Percentiles rank a stretch among this genome's conserved stretches.
Evolutionary conservation across 2,113 vertebrate species (phyloP).

Genomic region (Eclectus roratus): DNA sequence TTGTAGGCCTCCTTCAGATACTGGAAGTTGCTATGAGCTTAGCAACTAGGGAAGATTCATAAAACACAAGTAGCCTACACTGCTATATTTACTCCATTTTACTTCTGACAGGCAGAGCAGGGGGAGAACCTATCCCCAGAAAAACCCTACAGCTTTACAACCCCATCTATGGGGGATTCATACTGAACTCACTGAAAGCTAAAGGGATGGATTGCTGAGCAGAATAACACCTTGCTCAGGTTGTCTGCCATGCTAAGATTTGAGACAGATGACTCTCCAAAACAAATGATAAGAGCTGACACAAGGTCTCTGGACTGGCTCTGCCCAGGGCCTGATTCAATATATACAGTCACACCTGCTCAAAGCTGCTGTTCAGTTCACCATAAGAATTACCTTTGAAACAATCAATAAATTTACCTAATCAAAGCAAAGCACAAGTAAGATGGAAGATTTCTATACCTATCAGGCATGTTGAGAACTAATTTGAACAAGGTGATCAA

Average conservation of each 20-base stretch:
- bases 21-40: background rate
- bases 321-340: background rate
- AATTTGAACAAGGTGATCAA: background rate
- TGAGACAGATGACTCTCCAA: background rate
- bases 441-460: background rate
- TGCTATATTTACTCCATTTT: background rate
- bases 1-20: background rate
- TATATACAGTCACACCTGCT: background rate
- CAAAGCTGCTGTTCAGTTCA: background rate
- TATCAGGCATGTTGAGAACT: background rate
- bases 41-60: background rate
- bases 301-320: background rate
- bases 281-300: background rate
- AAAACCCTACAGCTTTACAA: background rate
- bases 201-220: background rate
- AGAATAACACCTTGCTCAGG: background rate
- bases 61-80: background rate
- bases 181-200: background rate
- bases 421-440: background rate
- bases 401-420: background rate
- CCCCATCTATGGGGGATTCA: background rate
- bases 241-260: background rate
- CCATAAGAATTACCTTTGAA: background rate
- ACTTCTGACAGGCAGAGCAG: background rate
- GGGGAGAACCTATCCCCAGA: background rate